Evolutionary conservation across 2,797 vertebrate species (phyloP), one percentile per base, ranked within the genome.

Genomic region (Manis javanica): DNA sequence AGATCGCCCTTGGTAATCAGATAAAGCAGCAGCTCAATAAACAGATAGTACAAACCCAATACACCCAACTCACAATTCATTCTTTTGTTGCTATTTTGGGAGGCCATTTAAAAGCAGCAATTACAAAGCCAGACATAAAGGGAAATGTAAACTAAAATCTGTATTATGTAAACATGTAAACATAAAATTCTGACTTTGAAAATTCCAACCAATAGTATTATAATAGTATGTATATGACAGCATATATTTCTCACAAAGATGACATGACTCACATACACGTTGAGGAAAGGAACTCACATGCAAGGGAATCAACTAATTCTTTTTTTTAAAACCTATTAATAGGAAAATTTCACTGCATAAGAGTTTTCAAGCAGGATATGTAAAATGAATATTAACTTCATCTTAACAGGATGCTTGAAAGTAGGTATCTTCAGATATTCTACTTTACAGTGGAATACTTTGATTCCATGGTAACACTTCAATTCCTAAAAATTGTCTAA

Each of bases 381-480:
- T 63, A 95, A 95, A 92, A 94, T 77, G 91, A 96, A 53, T 84
- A 84, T 96, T 88, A 96, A 93, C 86, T 88, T 90, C 94, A 97
- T 79, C 77, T 87, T 87, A 79, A 93, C 61, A 97, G 78, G 57
- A 15, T 14, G 55, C 84, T 87, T 83, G 55, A 94, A 95, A 95
- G 84, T 85, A 97, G 81, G 82, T 51, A 90, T 86, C 94, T 95
- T 94, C 83, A 92, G 87, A 88, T 91, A 81, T 64, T 94, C 88
- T 96, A 59, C 49, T 46, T 74, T 85, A 87, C 51, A 89, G 57
- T 49, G 42, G 51, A 92, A 94, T 34, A 61, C 46, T 91, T 16
- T 79, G 71, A 94, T 94, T 95, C 91, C 87, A 96, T 79, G 91
- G 86, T 82, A 96, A 96, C 69, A 90, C 89, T 87, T 96, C 85